Evolutionary conservation across 2,797 vertebrate genomes (phyloP).

Genomic region (Gobio occitaniae): DNA sequence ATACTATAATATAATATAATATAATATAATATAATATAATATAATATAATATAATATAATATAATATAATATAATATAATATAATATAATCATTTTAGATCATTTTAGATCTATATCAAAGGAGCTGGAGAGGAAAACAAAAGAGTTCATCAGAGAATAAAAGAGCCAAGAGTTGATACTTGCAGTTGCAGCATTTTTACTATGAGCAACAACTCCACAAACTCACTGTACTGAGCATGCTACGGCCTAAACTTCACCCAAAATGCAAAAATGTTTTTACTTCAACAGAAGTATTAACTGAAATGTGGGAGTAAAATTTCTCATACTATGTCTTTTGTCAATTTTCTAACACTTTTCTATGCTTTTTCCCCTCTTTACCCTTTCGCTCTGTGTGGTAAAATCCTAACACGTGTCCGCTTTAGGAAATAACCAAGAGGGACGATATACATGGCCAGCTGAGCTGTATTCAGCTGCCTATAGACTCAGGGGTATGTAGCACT

Average conservation of each 20-base stretch:
- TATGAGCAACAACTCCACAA: background rate
- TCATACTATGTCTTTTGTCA: constrained; percentile 20
- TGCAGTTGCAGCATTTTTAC: background rate
- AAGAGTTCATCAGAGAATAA: background rate
- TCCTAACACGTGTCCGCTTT: constrained; percentile 80
- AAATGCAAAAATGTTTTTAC: background rate
- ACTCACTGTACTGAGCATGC: background rate
- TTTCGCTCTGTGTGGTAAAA: constrained; percentile 57
- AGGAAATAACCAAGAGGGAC: constrained; percentile 97
- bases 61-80: too few species aligned
- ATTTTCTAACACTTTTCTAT: constrained; percentile 41
- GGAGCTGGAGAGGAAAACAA: background rate
- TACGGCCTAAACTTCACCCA: constrained; percentile 31
- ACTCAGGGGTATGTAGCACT: constrained; percentile 94
- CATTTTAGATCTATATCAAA: background rate
- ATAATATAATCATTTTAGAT: too few species aligned
- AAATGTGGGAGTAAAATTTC: constrained; percentile 7
- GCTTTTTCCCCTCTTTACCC: constrained; percentile 58
- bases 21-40: too few species aligned
- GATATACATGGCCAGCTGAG: constrained; percentile 93
- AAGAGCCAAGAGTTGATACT: background rate
- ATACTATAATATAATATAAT: too few species aligned
- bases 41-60: too few species aligned
- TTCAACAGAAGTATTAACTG: constrained; percentile 6
- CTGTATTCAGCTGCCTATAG: constrained; percentile 98